Percentiles rank a stretch among this genome's conserved stretches.
These are phyloP conservation scores for Aldabrachelys gigantea DNA, from an alignment of 2,113 vertebrate genomes.

Conservation along the genomic window DNA sequence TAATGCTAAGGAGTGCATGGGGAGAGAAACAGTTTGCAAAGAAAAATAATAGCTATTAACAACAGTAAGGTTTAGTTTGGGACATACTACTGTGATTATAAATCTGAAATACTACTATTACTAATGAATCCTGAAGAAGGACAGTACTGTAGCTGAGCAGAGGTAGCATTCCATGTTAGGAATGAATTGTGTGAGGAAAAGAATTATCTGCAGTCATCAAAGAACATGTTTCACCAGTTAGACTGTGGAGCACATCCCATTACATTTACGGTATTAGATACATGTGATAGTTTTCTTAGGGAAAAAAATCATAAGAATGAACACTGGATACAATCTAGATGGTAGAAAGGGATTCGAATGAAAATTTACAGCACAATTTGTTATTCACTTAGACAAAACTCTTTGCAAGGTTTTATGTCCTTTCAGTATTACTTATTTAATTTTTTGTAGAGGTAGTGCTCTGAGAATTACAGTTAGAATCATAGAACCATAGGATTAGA, in stretches of 20 bases:
- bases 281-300: not conserved
- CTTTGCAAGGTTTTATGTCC: not conserved
- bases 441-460: not conserved
- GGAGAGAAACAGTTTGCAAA: conserved; percentile 38
- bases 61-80: conserved; percentile 31
- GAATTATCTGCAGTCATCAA: not conserved
- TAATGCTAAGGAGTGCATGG: conserved; percentile 1
- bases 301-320: not conserved
- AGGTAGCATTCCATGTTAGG: not conserved
- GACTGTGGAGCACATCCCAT: conserved; percentile 40
- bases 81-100: conserved; percentile 6
- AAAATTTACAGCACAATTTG: not conserved
- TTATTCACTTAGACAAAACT: not conserved
- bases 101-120: conserved; percentile 22
- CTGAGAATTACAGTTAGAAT: not conserved
- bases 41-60: conserved; percentile 51
- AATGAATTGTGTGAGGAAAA: not conserved
- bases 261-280: not conserved
- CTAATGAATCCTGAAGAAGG: conserved; percentile 1
- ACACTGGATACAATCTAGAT: accelerated
- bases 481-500: not conserved
- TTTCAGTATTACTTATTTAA: not conserved
- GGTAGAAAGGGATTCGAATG: not conserved
- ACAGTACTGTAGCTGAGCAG: not conserved
- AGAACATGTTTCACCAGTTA: conserved; percentile 1